Base-by-base conservation (phyloP, 2,113 vertebrate genomes). In the Dascyllus trimaculatus region DNA sequence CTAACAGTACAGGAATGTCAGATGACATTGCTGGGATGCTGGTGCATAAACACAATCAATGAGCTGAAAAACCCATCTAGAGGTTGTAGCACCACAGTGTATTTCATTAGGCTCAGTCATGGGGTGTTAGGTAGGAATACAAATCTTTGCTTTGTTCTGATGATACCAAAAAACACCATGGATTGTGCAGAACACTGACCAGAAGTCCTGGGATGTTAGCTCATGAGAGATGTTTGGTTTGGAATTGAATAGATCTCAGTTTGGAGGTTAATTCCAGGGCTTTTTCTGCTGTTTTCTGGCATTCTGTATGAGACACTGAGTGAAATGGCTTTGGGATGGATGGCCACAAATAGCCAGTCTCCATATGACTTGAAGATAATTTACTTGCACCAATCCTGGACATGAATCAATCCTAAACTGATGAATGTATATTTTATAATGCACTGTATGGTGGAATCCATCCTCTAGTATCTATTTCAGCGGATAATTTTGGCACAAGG, bases 321-420 rank as follows among this genome's bases (percentile, higher is more conserved):
- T 60, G 59, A 48, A 62, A 21, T 29, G n/a, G 26, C 32, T 68
- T 49, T 22, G 10, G 54, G n/a, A 38, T 25, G 24, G 19, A 59
- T 38, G 48, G 10, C n/a, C 11, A 54, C 4, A 62, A 62, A 63
- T 43, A 52, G 13, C 15, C 17, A 43, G 8, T 43, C n/a, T 46
- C 14, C n/a, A 38, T 54, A 17, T 59, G 43, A 29, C 22, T 32
- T 61, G 2, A 69, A 70, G 14, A 17, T 66, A 18, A 48, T 62
- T 32, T 51, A 24, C 48, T 32, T 53, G 26, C 32, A 64, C 59
- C 58, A 32, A 40, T 14, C 29, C 9, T 26, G 21, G 60, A 71
- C 26, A 57, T 57, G 7, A 75, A 78, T 82, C 65, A 70, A 51
- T 72, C 11, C n/a, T 71, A 63, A 69, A 58, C 11, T 15, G 49